phyloP scores from a whole-genome alignment of 2,113 vertebrate species.

The Zosterops hypoxanthus region DNA sequence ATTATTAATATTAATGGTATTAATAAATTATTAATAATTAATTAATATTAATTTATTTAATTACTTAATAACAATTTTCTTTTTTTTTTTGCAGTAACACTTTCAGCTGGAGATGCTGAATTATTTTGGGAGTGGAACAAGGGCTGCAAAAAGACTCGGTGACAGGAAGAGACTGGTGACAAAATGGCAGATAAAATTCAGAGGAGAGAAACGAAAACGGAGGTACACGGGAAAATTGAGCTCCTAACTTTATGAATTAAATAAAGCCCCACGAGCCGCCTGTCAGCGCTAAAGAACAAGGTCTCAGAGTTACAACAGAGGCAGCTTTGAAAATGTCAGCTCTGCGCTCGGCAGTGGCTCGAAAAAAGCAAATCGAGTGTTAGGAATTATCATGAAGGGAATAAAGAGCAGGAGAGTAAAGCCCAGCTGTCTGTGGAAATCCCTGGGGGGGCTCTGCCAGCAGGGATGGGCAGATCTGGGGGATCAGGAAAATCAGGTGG shows the following conservation, averaged over 20 bases:
- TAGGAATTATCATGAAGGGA: constrained; percentile 23
- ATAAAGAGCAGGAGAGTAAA: not conserved
- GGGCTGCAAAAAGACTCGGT: not conserved
- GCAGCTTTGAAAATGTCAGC: constrained; percentile 50
- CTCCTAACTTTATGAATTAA: constrained; percentile 32
- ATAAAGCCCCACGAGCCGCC: not conserved
- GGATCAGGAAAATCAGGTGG: fast-evolving
- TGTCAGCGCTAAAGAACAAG: constrained; percentile 37
- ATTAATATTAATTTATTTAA: no score
- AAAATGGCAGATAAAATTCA: constrained; percentile 26
- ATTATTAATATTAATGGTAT: no score
- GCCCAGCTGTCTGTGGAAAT: not conserved
- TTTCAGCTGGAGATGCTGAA: not conserved
- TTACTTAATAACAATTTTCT: no score
- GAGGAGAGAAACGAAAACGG: not conserved
- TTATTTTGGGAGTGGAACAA: not conserved
- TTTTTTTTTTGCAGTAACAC: not conserved
- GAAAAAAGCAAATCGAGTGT: constrained; percentile 24
- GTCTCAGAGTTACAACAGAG: constrained; percentile 11
- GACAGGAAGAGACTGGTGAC: not conserved
- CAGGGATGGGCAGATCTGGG: not conserved
- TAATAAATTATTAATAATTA: no score
- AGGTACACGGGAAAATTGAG: not conserved
- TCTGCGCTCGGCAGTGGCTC: not conserved
- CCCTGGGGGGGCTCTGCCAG: not conserved